Evolutionary conservation across 2,113 vertebrate genomes (phyloP), one percentile per base, ranked within the genome.

Genomic region (Cryptotis parvus): DNA sequence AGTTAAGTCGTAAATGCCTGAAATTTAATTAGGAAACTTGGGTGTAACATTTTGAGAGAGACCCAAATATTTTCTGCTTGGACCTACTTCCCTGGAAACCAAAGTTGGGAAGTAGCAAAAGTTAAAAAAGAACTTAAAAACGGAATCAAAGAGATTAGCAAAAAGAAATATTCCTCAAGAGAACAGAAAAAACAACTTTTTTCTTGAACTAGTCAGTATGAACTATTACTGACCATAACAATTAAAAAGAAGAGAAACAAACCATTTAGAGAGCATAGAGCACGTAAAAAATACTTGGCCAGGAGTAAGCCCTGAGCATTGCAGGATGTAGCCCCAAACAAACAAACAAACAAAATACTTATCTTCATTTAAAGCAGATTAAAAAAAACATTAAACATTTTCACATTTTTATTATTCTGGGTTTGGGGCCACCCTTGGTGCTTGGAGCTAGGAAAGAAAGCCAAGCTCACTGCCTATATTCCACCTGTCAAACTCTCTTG

Each of bases 81-180:
- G 73, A 84, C 52, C 72, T 90, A 92, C 96, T 95, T 27, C 96
- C 95, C 95, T 96, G 84, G 95, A 94, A 96, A 97, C 93, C 90
- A 86, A 92, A 96, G 92, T 94, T 1, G 11, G 79, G 63, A 68
- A 63, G 80, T 16, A 70, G 41, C 33, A 91, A 78, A 85, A 95
- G 58, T 70, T 63, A 87, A 94, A 84, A 94, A 84, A 85, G 84
- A 91, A 82, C 83, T 87, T 39, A 76, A 70, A 87, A 96, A 84
- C 6, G 39, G 33, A 66, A 70, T 74, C 45, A 74, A 91, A 83
- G 31, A 89, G 91, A 55, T 70, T 63, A 91, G 37, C 74, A 73
- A 55, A 86, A 70, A 69, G 41, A 80, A 70, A 79, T 73, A 65
- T 27, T 87, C 83, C 78, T 88, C 75, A 92, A 82, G 88, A 69